phyloP scores from a whole-genome alignment of 2,113 vertebrate genomes.

The Actinemys pallida region DNA sequence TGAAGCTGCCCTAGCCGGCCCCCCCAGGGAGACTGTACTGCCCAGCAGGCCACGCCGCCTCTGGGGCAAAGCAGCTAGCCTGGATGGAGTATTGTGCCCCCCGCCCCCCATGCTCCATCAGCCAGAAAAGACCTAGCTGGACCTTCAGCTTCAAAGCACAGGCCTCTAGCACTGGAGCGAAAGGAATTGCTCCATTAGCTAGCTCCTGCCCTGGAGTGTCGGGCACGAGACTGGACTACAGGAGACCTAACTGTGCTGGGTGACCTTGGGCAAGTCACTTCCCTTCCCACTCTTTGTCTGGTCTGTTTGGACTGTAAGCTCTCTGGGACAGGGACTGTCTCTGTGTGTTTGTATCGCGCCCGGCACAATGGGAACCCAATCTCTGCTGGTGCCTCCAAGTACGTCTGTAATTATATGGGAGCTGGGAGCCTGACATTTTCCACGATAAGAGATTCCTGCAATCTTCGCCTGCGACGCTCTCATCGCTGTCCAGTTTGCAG shows the following conservation, averaged over 20 bases:
- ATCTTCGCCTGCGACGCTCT: background rate
- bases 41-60: background rate
- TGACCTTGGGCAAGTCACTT: background rate
- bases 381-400: background rate
- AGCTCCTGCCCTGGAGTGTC: no score
- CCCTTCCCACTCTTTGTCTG: background rate
- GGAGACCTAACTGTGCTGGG: background rate
- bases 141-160: background rate
- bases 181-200: background rate
- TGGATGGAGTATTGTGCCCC: background rate
- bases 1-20: fast-evolving
- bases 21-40: background rate
- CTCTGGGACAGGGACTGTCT: no score
- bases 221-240: no score
- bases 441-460: fast-evolving
- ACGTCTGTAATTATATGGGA: background rate
- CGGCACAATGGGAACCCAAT: background rate
- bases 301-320: background rate
- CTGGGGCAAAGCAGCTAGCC: background rate
- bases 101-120: background rate
- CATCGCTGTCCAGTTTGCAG: background rate
- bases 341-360: background rate
- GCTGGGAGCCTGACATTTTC: background rate
- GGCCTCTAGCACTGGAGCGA: background rate
- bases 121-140: background rate